A percentile compares a stretch with the other conserved stretches of the same genome.
Evolutionary conservation across 2,888 invertebrate genomes (phyloP).

Genomic region (Trisateles emortualis): DNA sequence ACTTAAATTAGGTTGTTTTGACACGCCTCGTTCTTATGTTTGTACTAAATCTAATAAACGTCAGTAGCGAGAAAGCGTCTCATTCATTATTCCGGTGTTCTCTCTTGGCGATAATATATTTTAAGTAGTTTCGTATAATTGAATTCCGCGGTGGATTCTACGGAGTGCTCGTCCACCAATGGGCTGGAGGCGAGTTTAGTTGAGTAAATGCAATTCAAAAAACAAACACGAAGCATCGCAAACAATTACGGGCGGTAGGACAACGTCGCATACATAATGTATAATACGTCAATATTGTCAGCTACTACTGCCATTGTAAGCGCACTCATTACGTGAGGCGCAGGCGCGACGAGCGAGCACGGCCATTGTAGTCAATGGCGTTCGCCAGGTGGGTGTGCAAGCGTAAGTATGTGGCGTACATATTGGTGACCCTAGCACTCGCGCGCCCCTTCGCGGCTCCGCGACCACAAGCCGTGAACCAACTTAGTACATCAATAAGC

Average conservation of each 20-base stretch:
- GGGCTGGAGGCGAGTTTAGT: conserved; percentile 34
- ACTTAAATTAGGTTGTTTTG: conserved; percentile 87
- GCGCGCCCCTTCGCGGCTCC: conserved; percentile 23
- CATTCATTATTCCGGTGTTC: conserved; percentile 72
- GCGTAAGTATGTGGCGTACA: conserved; percentile 70
- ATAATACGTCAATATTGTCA: conserved; percentile 77
- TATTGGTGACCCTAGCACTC: conserved; percentile 64
- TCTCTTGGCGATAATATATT: conserved; percentile 59
- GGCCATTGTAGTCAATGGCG: conserved; percentile 83
- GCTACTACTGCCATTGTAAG: conserved; percentile 76
- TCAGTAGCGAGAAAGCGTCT: conserved; percentile 73
- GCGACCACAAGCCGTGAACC: too few species aligned
- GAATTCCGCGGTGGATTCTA: conserved; percentile 45
- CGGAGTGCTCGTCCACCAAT: conserved; percentile 24
- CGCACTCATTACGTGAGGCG: conserved; percentile 73
- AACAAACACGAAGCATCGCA: conserved; percentile 58
- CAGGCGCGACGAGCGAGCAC: conserved; percentile 65
- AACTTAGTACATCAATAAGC: neutral
- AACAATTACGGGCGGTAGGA: conserved; percentile 67
- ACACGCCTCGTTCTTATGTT: conserved; percentile 86
- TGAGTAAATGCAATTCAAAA: conserved; percentile 55
- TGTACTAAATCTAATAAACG: conserved; percentile 86
- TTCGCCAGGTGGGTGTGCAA: conserved; percentile 82
- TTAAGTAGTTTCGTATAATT: conserved; percentile 55
- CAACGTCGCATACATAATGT: conserved; percentile 70